Percentiles rank a stretch among this genome's conserved stretches.
Evolutionary conservation across 1,140 invertebrate species (phyloP).

Genomic region (Drosophila nigrodunni): DNA sequence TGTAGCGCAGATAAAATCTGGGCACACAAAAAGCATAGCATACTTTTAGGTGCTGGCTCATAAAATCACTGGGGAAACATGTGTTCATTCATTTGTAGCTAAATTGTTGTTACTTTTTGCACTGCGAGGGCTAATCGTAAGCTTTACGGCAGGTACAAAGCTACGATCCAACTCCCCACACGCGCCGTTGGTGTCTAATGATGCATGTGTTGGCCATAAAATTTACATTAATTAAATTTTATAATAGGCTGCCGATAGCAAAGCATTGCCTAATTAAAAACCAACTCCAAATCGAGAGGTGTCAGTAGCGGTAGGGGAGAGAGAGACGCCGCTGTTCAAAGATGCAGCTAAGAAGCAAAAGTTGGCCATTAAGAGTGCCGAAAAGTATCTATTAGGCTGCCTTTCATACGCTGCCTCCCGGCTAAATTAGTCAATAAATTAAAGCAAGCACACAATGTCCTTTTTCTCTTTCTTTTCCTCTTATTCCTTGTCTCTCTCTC

Average conservation of each 20-base stretch:
- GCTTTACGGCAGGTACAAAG: conserved; percentile 34
- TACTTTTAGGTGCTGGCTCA: conserved; percentile 56
- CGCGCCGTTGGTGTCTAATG: conserved; percentile 12
- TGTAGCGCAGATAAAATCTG: conserved; percentile 61
- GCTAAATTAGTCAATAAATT: conserved; percentile 81
- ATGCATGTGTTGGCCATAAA: conserved; percentile 51
- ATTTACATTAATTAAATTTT: conserved; percentile 72
- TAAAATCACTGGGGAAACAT: conserved; percentile 50
- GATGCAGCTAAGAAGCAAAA: conserved; percentile 16
- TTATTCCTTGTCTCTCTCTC: not conserved
- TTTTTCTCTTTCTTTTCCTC: not conserved
- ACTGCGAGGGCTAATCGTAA: conserved; percentile 56
- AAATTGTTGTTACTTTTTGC: conserved; percentile 31
- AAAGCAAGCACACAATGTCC: conserved; percentile 34
- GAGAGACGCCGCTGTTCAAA: not conserved
- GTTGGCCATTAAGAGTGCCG: conserved; percentile 56
- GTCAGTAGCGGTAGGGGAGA: not conserved
- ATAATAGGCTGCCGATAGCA: conserved; percentile 35
- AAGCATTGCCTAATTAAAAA: conserved; percentile 16
- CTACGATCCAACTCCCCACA: not conserved
- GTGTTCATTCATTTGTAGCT: conserved; percentile 68
- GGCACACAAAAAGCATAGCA: conserved; percentile 56
- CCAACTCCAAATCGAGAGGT: conserved; percentile 3
- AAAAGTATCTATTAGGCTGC: conserved; percentile 72
- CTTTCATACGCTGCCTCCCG: not conserved